These are phyloP conservation scores for Philhelius pedissequus DNA, from an alignment of 2,888 invertebrate genomes.

Conservation along the genomic window DNA sequence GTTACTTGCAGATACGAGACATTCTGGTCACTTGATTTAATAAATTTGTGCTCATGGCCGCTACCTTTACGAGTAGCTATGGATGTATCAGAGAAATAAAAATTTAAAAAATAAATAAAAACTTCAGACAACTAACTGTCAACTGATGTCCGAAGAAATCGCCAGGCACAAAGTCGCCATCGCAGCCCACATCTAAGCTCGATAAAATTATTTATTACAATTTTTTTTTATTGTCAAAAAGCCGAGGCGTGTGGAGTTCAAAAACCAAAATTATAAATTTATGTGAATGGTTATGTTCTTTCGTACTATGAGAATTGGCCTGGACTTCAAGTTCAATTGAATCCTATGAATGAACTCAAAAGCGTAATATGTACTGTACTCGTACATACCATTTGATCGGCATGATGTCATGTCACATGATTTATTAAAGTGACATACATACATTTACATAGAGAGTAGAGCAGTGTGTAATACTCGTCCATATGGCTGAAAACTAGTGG, in stretches of 20 bases:
- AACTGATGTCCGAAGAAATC: constrained; percentile 45
- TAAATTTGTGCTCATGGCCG: constrained; percentile 60
- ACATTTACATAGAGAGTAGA: neutral
- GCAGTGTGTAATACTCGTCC: no score
- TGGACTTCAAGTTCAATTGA: neutral
- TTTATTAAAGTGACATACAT: no score
- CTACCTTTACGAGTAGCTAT: no score
- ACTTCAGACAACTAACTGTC: constrained; percentile 32
- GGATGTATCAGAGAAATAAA: neutral
- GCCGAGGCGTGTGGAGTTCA: constrained; percentile 19
- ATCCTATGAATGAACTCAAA: constrained; percentile 1
- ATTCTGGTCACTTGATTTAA: constrained; percentile 40
- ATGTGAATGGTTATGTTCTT: neutral
- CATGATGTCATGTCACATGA: constrained; percentile 45
- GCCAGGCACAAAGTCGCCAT: constrained; percentile 57
- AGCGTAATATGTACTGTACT: no score
- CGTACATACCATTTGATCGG: neutral
- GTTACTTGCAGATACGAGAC: constrained; percentile 34
- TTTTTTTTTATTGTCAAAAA: constrained; percentile 16
- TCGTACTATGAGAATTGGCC: neutral
- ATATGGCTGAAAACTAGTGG: constrained; percentile 35
- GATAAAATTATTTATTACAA: constrained; percentile 46
- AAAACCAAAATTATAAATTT: neutral
- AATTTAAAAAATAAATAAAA: constrained; percentile 2
- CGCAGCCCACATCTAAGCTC: constrained; percentile 37